These are phyloP conservation scores for Hyla sarda DNA, from an alignment of 2,113 vertebrate species.

Conservation along the genomic window DNA sequence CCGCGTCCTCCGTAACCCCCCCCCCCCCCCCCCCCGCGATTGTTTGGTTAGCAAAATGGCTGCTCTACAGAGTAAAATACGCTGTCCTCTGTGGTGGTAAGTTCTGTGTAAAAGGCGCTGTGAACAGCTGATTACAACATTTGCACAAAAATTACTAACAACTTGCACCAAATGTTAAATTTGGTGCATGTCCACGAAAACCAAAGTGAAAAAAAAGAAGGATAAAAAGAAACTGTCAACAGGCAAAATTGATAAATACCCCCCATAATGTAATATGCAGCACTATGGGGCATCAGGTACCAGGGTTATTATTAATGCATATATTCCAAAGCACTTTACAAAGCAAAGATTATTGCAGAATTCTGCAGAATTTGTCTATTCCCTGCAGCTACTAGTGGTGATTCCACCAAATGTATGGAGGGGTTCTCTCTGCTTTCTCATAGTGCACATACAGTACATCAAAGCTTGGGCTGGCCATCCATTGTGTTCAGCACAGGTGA, in stretches of 20 bases:
- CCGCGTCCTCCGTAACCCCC: too few species aligned
- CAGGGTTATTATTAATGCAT: not conserved
- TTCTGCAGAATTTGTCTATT: not conserved
- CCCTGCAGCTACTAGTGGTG: not conserved
- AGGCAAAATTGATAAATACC: too few species aligned
- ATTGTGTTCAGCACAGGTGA: slow-evolving; percentile 33
- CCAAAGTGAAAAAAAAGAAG: not conserved
- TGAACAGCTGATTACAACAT: too few species aligned
- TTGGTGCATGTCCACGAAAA: too few species aligned
- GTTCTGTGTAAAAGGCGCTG: too few species aligned
- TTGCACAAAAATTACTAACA: too few species aligned
- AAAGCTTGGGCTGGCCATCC: not conserved
- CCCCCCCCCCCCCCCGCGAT: too few species aligned
- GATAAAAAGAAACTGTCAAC: not conserved
- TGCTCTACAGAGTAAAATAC: too few species aligned
- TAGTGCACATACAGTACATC: not conserved
- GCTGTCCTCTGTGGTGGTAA: too few species aligned
- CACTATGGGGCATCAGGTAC: not conserved
- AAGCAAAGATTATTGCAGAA: not conserved
- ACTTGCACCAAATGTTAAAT: too few species aligned
- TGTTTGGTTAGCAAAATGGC: too few species aligned
- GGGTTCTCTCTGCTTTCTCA: not conserved
- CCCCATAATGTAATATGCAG: not conserved
- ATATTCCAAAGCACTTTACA: not conserved
- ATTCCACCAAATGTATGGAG: not conserved